Base-by-base conservation (phyloP, 37 sponge, comb jelly and placozoan genomes). In the Halisarca cf. caerulea region DNA sequence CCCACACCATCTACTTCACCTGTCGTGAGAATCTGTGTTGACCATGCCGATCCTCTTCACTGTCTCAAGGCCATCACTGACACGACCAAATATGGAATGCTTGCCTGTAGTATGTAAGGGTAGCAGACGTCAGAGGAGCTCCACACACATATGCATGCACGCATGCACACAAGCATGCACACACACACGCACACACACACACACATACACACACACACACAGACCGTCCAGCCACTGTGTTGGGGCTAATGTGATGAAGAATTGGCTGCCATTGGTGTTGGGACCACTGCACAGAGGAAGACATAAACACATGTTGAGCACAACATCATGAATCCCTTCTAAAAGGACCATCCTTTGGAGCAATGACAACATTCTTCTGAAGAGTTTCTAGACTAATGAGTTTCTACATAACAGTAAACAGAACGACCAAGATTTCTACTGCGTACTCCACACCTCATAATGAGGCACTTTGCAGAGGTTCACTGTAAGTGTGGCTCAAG, bases 221-320 rank as follows among this genome's bases (percentile, higher is more conserved):
- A 88, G 83, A 90, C 99, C 99, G 88, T 99, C 97, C 44, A 99
- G 86, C 96, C 96, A 95, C 58, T 92, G 93, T 51, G 97, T 91
- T 2, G 99, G 99, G 57, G 94, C 99, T 42, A 99, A 74, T 11
- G 97, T 99, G 15, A 99, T 88, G 80, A 96, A 99, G 82, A 99
- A 99, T 72, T 99, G 99, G 72, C 99, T 99, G 32, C 99, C 99
- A 88, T 99, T 99, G 0, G 99, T 96, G 69, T 99, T 94, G 9
- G 99, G 99, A 0, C 99, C 99, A 95, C 99, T 97, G 79, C 23
- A 86, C 41, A 60, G 36, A 71, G 6, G 15, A 30, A 41, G 15
- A 40, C n/a, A 8, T 3, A 37, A 40, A 40, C 28, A 38, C 72
- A 71, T 71, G 5, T 15, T 14, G 51, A 14, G 51, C 6, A 47